These are phyloP conservation scores for Caenorhabditis doughertyi DNA, from an alignment of 2,888 invertebrate genomes.

Conservation along the genomic window DNA sequence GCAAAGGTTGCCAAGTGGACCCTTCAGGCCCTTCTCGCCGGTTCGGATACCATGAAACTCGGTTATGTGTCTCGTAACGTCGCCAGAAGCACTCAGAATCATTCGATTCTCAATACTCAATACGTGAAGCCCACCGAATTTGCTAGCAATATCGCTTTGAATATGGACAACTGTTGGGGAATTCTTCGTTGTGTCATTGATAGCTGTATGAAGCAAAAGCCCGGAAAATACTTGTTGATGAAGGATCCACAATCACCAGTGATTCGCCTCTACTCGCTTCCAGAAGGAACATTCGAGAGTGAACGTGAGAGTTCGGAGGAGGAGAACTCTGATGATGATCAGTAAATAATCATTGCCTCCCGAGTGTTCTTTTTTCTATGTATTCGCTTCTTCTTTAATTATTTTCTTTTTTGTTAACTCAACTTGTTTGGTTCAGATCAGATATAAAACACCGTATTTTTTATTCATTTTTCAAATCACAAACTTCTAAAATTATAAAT, in stretches of 20 bases:
- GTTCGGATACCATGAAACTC: slow-evolving; percentile 97
- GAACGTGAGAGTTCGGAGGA: slow-evolving; percentile 90
- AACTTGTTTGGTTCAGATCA: slow-evolving; percentile 28
- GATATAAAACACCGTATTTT: too few species aligned
- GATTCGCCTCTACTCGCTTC: slow-evolving; percentile 97
- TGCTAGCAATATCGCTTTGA: slow-evolving; percentile 97
- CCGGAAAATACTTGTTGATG: slow-evolving; percentile 80
- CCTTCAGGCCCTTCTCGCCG: slow-evolving; percentile 91
- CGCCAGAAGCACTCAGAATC: slow-evolving; percentile 93
- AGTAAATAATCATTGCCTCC: slow-evolving; percentile 46
- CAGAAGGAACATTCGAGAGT: slow-evolving; percentile 98
- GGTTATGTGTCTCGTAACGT: slow-evolving; percentile 98
- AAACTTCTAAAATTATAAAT: neutral
- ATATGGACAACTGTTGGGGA: slow-evolving; percentile 99
- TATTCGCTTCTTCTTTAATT: slow-evolving; percentile 38
- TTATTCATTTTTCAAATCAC: slow-evolving; percentile 26
- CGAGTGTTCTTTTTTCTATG: too few species aligned
- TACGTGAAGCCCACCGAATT: slow-evolving; percentile 99
- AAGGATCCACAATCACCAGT: slow-evolving; percentile 87
- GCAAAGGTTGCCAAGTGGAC: slow-evolving; percentile 99
- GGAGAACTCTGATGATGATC: slow-evolving; percentile 87
- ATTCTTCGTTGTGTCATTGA: slow-evolving; percentile 97
- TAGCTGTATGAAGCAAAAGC: slow-evolving; percentile 78
- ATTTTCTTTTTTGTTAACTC: slow-evolving; percentile 36
- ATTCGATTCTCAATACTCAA: slow-evolving; percentile 87